Base-by-base conservation (phyloP, 1,140 invertebrate genomes). In the Penaeus vannamei region DNA sequence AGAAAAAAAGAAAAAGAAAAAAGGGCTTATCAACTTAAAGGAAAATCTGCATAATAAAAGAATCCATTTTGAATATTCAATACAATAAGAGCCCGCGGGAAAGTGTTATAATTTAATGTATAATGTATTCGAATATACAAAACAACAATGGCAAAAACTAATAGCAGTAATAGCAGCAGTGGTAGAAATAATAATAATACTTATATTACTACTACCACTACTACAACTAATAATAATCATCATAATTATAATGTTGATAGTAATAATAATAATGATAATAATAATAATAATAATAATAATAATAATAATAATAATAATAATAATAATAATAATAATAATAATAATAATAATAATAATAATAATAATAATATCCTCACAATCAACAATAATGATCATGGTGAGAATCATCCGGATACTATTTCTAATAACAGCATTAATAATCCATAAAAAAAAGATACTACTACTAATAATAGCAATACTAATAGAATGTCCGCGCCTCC, bases 271-370 rank as follows among this genome's bases (percentile, higher is more conserved):
- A 81, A 53, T 53, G 46, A 81, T 46, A 81, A 81, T 42, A 8
- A 8, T 3, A 81, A 81, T 36, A 29, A 81, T 36, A 81, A 81
- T 81, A 81, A 81, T 42, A 81, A 36, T 10, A 3, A 81, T 42
- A 42, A 36, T 42, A 42, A 81, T 81, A 42, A 42, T 42, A 42
- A 80, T 7, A 42, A 4, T 7, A 42, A 36, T 14, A 32, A 59
- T n/a, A 81, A 2, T 53, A 81, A 46, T n/a, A 81, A 46, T n/a
- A 81, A 53, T 53, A 81, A 81, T 46, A 81, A 81, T 42, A 8
- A 8, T 3, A 81, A 81, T 36, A 29, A 81, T 36, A 81, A 81
- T 81, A 81, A 81, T 42, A 81, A 36, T 10, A 3, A 81, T 42
- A 42, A 36, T 42, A 42, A 81, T 81, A 42, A 42, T 42, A 42